phyloP scores from a whole-genome alignment of 2,888 invertebrate genomes.

The Reticulitermes lucifugus region DNA sequence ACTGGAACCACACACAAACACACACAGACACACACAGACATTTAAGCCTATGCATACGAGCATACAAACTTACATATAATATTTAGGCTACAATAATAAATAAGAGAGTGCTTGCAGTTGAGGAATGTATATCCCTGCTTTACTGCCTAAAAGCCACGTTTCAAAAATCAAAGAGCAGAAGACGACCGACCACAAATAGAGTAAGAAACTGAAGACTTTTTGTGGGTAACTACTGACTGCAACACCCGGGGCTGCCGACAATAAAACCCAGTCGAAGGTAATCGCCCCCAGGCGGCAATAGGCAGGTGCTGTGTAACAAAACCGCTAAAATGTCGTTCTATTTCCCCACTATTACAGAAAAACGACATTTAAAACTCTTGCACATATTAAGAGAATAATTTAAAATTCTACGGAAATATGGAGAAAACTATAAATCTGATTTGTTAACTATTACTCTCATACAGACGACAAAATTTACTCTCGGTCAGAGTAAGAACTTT shows the following conservation, averaged over 20 bases:
- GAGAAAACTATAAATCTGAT: background rate
- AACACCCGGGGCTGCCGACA: constrained; percentile 10
- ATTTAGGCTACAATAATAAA: too few species aligned
- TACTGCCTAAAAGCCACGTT: background rate
- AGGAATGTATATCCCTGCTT: background rate
- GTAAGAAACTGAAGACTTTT: background rate
- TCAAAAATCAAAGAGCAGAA: background rate
- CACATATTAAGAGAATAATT: background rate
- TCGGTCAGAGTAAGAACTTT: too few species aligned
- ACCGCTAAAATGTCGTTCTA: background rate
- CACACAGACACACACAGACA: too few species aligned
- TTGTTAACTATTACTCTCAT: too few species aligned
- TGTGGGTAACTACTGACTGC: background rate
- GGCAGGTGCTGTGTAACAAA: background rate
- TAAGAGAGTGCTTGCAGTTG: too few species aligned
- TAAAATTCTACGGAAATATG: background rate
- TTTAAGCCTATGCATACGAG: too few species aligned
- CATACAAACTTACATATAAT: too few species aligned
- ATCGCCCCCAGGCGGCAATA: background rate
- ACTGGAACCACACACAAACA: too few species aligned
- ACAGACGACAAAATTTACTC: too few species aligned
- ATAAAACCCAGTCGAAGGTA: constrained; percentile 1
- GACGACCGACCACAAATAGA: constrained; percentile 2
- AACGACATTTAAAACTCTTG: background rate
- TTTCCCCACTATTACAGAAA: background rate